phyloP scores from a whole-genome alignment of 2,888 invertebrate species.

The Chloroclysta siterata region DNA sequence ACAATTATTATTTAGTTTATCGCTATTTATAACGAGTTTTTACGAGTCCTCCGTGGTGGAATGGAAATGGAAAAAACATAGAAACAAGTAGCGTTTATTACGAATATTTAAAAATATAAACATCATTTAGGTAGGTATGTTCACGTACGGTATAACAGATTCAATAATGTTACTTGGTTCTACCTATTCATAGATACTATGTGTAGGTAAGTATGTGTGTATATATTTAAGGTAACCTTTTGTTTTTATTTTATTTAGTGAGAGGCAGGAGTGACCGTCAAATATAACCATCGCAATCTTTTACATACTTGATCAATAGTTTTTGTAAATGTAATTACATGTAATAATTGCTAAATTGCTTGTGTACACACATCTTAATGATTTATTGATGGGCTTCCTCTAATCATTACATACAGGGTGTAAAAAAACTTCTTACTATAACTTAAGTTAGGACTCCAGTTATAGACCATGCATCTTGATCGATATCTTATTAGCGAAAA shows the following conservation, averaged over 20 bases:
- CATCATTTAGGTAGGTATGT: too few relatives aligned
- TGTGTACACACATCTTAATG: constrained; percentile 6
- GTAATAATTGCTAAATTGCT: constrained; percentile 14
- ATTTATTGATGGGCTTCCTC: constrained; percentile 10
- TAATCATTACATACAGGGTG: background rate
- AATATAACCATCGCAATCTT: constrained; percentile 3
- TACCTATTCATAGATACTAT: background rate
- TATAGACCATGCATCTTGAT: too few relatives aligned
- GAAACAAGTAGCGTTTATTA: background rate
- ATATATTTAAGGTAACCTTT: background rate
- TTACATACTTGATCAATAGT: constrained; percentile 14
- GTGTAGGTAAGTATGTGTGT: background rate
- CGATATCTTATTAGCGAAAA: too few relatives aligned
- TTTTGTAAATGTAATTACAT: constrained; percentile 5
- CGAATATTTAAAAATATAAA: too few relatives aligned
- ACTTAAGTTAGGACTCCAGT: too few relatives aligned
- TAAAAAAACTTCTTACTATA: background rate
- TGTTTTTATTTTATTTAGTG: constrained; percentile 3
- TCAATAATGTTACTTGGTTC: too few relatives aligned
- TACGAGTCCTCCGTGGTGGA: too few relatives aligned
- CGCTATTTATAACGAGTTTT: background rate
- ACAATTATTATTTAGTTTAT: background rate
- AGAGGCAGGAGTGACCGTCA: constrained; percentile 20
- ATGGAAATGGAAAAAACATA: background rate
- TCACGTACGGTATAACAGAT: too few relatives aligned